A percentile compares a stretch with the other conserved stretches of the same genome.
Conservation (phyloP, 2,888 invertebrate genomes). For the Netelia melanura region DNA sequence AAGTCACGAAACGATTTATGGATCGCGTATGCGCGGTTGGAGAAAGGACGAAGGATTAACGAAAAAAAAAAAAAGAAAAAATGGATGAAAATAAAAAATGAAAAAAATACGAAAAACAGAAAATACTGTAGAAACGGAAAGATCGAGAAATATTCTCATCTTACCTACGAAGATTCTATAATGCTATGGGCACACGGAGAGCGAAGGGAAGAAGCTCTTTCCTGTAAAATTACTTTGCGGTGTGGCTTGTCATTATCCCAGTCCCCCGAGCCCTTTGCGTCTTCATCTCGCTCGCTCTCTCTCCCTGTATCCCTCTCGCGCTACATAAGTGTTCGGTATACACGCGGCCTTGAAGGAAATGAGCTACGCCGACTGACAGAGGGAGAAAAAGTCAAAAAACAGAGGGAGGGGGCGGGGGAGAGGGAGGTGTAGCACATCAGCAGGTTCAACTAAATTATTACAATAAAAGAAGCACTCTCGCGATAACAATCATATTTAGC, state of each 20-base stretch:
- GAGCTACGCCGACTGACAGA: constrained; percentile 65
- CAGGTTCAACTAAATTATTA: constrained; percentile 51
- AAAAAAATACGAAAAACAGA: constrained; percentile 19
- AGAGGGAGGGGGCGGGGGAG: neutral
- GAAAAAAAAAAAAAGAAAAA: neutral
- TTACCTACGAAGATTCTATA: constrained; percentile 70
- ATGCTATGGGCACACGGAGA: constrained; percentile 56
- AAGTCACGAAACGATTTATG: constrained; percentile 50
- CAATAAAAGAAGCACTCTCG: constrained; percentile 34
- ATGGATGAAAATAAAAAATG: constrained; percentile 21
- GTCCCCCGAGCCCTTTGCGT: constrained; percentile 71
- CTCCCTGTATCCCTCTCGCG: constrained; percentile 29
- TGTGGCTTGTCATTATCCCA: constrained; percentile 72
- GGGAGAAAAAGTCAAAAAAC: neutral
- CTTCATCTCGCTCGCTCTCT: constrained; percentile 60
- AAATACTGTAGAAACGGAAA: constrained; percentile 41
- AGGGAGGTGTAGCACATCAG: constrained; percentile 36
- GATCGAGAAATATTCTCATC: constrained; percentile 69
- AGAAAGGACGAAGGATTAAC: constrained; percentile 36
- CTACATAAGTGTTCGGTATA: constrained; percentile 42
- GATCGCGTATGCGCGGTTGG: constrained; percentile 40
- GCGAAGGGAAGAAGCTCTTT: constrained; percentile 69
- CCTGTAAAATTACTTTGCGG: constrained; percentile 73
- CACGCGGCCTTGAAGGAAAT: constrained; percentile 70
- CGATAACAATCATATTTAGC: constrained; percentile 24